Conservation (phyloP, 2,797 vertebrate genomes). For the Balearica regulorum region DNA sequence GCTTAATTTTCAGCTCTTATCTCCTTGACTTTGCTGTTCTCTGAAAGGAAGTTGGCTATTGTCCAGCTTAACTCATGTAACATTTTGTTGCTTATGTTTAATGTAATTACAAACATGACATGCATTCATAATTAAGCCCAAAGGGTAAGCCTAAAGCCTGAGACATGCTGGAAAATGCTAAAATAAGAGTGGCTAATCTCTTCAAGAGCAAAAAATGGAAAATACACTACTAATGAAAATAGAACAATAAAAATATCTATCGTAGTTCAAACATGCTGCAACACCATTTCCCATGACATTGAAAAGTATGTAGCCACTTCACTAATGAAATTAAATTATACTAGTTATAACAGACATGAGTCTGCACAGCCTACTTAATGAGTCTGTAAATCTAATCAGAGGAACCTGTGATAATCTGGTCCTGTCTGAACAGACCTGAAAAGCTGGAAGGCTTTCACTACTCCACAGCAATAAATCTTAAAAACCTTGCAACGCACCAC, state of each 20-base stretch:
- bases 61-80: constrained; percentile 66
- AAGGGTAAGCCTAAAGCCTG: constrained; percentile 4
- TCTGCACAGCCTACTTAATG: constrained; percentile 18
- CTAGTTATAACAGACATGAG: not conserved
- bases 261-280: not conserved
- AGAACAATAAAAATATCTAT: constrained; percentile 24
- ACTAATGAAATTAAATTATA: constrained; percentile 37
- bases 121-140: constrained; percentile 59
- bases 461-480: not conserved
- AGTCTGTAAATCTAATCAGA: constrained; percentile 41
- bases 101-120: constrained; percentile 61
- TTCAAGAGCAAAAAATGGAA: constrained; percentile 26
- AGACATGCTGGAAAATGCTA: constrained; percentile 16
- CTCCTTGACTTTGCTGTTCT: constrained; percentile 23
- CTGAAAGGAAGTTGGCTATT: constrained; percentile 57
- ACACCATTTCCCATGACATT: not conserved
- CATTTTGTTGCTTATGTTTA: constrained; percentile 60
- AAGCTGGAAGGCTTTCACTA: not conserved
- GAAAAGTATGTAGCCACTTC: constrained; percentile 1
- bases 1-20: constrained; percentile 2
- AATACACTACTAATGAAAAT: constrained; percentile 33
- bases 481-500: not conserved
- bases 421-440: not conserved
- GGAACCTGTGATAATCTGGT: not conserved
- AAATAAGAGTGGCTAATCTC: constrained; percentile 17